A percentile compares a stretch with the other conserved stretches of the same genome.
Evolutionary conservation across 2,888 invertebrate species (phyloP).

Genomic region (Cheilosia urbana): DNA sequence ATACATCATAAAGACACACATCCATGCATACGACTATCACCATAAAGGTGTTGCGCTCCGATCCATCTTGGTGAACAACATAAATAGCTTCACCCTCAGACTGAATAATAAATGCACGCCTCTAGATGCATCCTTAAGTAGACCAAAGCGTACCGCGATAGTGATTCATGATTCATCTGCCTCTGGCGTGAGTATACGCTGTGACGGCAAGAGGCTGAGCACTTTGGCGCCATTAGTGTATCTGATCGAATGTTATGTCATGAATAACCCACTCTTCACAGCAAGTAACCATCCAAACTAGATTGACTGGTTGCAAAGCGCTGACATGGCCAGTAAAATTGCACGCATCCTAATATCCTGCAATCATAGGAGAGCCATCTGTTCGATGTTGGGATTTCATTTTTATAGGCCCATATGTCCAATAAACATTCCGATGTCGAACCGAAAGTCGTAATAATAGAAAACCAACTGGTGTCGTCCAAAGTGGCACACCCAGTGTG

Average conservation of each 20-base stretch:
- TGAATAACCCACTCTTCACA: constrained; percentile 34
- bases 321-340: constrained; percentile 15
- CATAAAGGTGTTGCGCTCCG: constrained; percentile 31
- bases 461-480: constrained; percentile 9
- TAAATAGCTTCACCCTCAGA: constrained; percentile 43
- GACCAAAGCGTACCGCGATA: constrained; percentile 37
- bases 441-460: constrained; percentile 22
- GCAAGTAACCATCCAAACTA: constrained; percentile 23
- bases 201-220: constrained; percentile 50
- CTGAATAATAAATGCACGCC: constrained; percentile 39
- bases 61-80: constrained; percentile 27
- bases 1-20: constrained; percentile 33
- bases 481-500: constrained; percentile 50
- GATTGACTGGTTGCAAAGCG: constrained; percentile 32
- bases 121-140: constrained; percentile 45
- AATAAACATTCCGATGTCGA: constrained; percentile 29
- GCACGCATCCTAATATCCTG: constrained; percentile 18
- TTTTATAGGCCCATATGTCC: not conserved
- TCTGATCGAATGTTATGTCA: constrained; percentile 67
- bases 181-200: not conserved
- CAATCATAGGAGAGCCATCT: constrained; percentile 15
- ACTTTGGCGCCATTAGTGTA: constrained; percentile 71
- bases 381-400: not conserved
- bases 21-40: not conserved
- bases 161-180: constrained; percentile 70